Conservation (phyloP, 2,113 vertebrate species). For the Lonchura striata region DNA sequence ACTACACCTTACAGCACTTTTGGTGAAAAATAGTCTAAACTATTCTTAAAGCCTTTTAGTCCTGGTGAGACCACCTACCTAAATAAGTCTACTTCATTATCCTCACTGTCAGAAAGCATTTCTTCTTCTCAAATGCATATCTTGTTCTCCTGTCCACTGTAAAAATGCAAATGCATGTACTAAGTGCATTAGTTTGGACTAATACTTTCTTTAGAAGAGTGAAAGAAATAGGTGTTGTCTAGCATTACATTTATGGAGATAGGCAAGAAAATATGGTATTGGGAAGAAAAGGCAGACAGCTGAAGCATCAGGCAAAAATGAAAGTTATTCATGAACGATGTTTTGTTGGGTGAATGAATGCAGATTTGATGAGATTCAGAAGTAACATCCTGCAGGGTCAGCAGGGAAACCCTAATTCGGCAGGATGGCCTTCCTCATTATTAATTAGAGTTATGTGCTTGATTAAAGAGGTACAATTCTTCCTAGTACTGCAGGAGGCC, state of each 20-base stretch:
- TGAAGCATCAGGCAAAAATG: neutral
- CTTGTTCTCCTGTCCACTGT: neutral
- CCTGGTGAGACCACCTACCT: neutral
- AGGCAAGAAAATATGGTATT: neutral
- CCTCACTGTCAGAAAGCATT: neutral
- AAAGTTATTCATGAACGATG: accelerated
- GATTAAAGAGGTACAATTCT: neutral
- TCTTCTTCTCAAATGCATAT: neutral
- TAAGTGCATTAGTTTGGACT: neutral
- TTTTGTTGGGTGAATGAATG: neutral
- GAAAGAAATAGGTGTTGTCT: neutral
- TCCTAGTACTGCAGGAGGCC: neutral
- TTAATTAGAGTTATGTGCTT: neutral
- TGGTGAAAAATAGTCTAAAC: neutral
- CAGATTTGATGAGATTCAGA: neutral
- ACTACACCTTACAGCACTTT: neutral
- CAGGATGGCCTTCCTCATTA: neutral
- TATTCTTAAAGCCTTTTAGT: neutral
- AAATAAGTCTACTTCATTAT: neutral
- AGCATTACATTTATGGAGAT: neutral
- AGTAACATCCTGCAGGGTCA: conserved; percentile 1
- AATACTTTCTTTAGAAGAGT: neutral
- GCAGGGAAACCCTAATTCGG: neutral
- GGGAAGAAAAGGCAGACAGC: neutral
- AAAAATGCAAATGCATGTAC: neutral